Evolutionary conservation across 35 echinoderm and acorn worm species (phyloP), one percentile per base, ranked within the genome.

Genomic region (Antedon bifida): DNA sequence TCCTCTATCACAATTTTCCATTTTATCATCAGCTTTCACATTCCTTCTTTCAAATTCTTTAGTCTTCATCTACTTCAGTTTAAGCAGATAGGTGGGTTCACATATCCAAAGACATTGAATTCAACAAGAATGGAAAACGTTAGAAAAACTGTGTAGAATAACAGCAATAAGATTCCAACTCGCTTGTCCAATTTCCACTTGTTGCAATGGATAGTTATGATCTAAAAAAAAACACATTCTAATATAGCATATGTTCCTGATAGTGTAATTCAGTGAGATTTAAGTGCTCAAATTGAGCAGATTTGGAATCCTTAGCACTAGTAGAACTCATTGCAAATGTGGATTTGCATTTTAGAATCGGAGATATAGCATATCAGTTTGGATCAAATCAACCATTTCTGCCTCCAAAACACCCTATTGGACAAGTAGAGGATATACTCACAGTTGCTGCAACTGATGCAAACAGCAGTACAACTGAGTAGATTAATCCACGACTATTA

Each of bases 71-170:
- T 42, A 42, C 38, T 7, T 78, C 76, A 90, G 38, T 81, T 23
- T 4, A 29, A 35, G 64, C 95, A 99, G 0, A 90, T 88, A 0
- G 95, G 95, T 21, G 95, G 90, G 79, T 99, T 99, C 19, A 99
- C 95, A 44, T 92, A 99, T 8, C 90, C 95, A 86, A 99, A 99
- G 26, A 99, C 77, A 73, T 99, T 99, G 73, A 92, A 90, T 79
- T 99, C 95, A 23, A 99, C 90, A 76, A 99, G 32, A 30, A 87
- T 90, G 19, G 90, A 84, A 23, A 99, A 84, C 11, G 90, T 88
- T 34, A 97, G 90, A 83, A 99, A 99, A 30, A 92, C 74, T 5
- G 82, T 42, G 55, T 99, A 99, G 55, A 99, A 99, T 17, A 34
- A 35, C 75, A 81, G 32, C 36, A 92, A 34, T 29, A 99, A 28